Base-by-base conservation (phyloP, 1,140 invertebrate species). In the Cecropterus lyciades region DNA sequence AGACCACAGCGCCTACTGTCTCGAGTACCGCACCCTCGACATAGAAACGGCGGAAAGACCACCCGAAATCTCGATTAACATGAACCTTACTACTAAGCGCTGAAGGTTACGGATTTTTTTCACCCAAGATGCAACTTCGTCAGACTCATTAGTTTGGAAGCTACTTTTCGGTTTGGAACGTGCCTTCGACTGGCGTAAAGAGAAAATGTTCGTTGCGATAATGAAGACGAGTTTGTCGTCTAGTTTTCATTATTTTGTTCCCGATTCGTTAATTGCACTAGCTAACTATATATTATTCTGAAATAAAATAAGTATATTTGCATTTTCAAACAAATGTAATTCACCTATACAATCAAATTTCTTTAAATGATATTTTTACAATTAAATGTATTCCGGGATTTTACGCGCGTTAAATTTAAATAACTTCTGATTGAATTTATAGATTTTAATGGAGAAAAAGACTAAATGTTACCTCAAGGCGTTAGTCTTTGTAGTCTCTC, bases 71-170 rank as follows among this genome's bases (percentile, higher is more conserved):
- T 43, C 5, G 15, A 42, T n/a, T 20, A 63, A 42, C 40, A 63
- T 24, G 15, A 8, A 62, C 46, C 60, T 16, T 63, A 43, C 10
- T 51, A 8, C 13, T 51, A 9, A 43, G 5, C 11, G 51, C 51
- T 24, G 24, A 60, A 37, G 33, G 8, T 24, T 42, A 7, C 16
- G 14, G 13, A 14, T 13, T 63, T 63, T 52, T 52, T 63, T 49
- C 46, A 4, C 6, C 27, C 16, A 17, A 63, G 48, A 52, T 42
- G 37, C 33, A 51, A 63, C 60, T 63, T 63, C 46, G 60, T 63
- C 37, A 42, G 33, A 63, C 48, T 63, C 60, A 63, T 63, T 63
- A 63, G 60, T 63, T 63, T 43, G 37, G 60, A 52, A 63, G 60
- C 49, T 63, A 63, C 46, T 63, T 63, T 62, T 63, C 37, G 37